These are phyloP conservation scores for Illadopsis cleaveri DNA, from an alignment of 2,113 vertebrate genomes.

Conservation along the genomic window DNA sequence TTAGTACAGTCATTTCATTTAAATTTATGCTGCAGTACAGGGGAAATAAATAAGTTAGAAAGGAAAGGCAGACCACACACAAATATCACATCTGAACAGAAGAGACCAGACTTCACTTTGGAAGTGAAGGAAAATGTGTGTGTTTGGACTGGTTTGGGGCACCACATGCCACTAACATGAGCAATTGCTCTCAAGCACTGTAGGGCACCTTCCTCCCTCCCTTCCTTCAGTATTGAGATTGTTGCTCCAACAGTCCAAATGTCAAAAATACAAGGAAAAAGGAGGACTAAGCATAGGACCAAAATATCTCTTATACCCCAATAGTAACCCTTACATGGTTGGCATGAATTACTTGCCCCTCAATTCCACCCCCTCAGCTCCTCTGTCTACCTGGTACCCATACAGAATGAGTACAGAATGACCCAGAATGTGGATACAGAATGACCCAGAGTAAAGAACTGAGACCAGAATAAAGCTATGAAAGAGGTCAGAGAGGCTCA, in stretches of 20 bases:
- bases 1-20: background rate
- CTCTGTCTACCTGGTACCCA: background rate
- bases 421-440: background rate
- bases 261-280: background rate
- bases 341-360: background rate
- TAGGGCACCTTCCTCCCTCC: background rate
- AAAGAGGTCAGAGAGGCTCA: background rate
- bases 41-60: background rate
- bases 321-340: background rate
- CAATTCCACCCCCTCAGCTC: background rate
- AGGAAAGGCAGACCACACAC: background rate
- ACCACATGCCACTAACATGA: background rate
- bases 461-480: background rate
- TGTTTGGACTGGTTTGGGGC: background rate
- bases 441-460: background rate
- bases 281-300: background rate
- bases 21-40: background rate
- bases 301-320: background rate
- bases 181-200: background rate
- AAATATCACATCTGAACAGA: background rate
- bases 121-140: background rate
- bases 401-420: background rate
- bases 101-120: background rate
- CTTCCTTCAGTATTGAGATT: background rate
- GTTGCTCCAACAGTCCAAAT: background rate